Evolutionary conservation across 2,113 vertebrate species (phyloP), one percentile per base, ranked within the genome.

Genomic region (Brienomyrus brachyistius): DNA sequence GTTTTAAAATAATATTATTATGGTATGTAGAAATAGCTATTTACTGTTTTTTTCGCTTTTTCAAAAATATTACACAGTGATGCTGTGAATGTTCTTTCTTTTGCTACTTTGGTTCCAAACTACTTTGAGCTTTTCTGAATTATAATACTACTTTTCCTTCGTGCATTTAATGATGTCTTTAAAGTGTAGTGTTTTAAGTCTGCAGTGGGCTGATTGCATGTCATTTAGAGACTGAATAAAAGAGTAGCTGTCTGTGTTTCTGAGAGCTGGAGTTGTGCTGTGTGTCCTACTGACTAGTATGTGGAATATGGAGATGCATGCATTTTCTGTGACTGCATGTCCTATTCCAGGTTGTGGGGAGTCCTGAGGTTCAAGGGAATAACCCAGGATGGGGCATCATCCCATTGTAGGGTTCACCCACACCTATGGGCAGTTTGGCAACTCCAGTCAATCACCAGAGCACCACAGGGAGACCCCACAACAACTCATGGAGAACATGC

Each of bases 1-100:
- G 45, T 80, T 86, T 48, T 86, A 51, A 50, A 19, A 48, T 86
- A 21, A 85, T 85, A 85, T 86, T 85, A n/a, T 48, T 86, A 31
- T 48, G 47, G 23, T 51, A 10, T 48, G 48, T 51, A 27, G n/a
- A 86, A 48, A 35, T 40, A 40, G 5, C 35, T 43, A 43, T 35
- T 77, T 40, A 11, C 70, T 6, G 5, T 80, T 35, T 10, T 74
- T 80, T 43, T 80, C 0, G 3, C 8, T 66, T 70, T 70, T 31
- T 70, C n/a, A 70, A 70, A 70, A 70, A 70, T 31, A 70, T 70
- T 70, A 13, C 27, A 13, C 4, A 31, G n/a, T 70, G 62, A 13
- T 70, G 27, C 62, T 31, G 10, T 70, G 62, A 51, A n/a, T 23
- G 48, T 35, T 52, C 23, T 52, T 86, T 86, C 45, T 86, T 86